Base-by-base conservation (phyloP, 2,888 invertebrate genomes). In the Maniola hyperantus region DNA sequence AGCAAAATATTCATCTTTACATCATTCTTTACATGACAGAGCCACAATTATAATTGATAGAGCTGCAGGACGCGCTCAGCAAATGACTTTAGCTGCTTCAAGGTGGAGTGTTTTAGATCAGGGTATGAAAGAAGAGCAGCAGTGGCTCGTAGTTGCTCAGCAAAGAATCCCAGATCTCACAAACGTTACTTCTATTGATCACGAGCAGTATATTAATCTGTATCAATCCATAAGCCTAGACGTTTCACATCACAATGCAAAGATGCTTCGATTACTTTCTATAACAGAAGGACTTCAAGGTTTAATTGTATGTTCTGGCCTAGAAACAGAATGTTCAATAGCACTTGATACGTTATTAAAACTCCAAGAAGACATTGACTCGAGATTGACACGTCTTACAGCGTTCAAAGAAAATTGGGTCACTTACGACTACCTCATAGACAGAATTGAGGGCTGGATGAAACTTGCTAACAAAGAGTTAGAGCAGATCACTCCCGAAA, bases 81-180 rank as follows among this genome's bases (percentile, higher is more conserved):
- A 96, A 80, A 95, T 97, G 95, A 96, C 97, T 0, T 88, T 97
- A 71, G 97, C 97, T 0, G 97, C 97, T 10, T 97, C 97, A 0
- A 93, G 96, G 58, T 97, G 97, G 97, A 95, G 95, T 0, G 93
- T 95, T 5, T 85, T 97, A 0, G 96, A 97, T 79, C 96, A 96
- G 78, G 96, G 96, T 0, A 95, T 97, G 93, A 95, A 95, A 71
- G 97, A 97, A 77, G 97, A 97, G 86, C 91, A 94, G 57, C 95
- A 96, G 74, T 97, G 97, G 97, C 85, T 97, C 1, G 95, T 96
- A 78, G 96, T 97, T 4, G 97, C 97, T 26, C 95, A 96, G 79
- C 97, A 97, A 84, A 93, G 97, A 74, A 95, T 97, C 1, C 97
- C 97, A 0, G 96, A 97, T 79, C 88, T 97, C 0, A 95, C 94